Evolutionary conservation across 2,888 invertebrate species (phyloP).

Genomic region (Leptothorax acervorum): DNA sequence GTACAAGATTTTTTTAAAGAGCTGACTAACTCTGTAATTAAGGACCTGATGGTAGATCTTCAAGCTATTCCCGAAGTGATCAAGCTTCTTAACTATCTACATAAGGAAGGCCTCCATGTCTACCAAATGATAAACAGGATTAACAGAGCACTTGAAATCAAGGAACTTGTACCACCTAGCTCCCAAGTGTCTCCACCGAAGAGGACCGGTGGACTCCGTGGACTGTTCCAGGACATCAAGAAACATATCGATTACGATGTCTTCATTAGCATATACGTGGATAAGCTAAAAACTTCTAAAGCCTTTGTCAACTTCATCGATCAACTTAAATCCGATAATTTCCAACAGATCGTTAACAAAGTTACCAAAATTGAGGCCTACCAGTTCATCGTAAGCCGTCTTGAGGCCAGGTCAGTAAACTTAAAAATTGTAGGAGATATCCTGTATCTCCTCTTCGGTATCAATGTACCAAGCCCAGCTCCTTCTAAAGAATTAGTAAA

Average conservation of each 20-base stretch:
- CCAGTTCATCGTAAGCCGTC: slow-evolving; percentile 42
- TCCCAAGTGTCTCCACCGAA: background rate
- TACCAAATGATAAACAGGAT: slow-evolving; percentile 72
- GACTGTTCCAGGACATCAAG: slow-evolving; percentile 76
- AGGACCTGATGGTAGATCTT: slow-evolving; percentile 70
- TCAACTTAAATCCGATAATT: slow-evolving; percentile 69
- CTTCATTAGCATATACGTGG: slow-evolving; percentile 74
- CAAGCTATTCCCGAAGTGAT: slow-evolving; percentile 76
- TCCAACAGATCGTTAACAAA: slow-evolving; percentile 72
- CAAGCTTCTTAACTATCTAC: slow-evolving; percentile 69
- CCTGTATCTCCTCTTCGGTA: slow-evolving; percentile 68
- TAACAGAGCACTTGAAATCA: slow-evolving; percentile 70
- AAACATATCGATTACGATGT: slow-evolving; percentile 74
- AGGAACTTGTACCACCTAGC: background rate
- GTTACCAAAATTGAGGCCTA: slow-evolving; percentile 30
- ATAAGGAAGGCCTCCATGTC: slow-evolving; percentile 74
- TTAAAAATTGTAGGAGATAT: slow-evolving; percentile 68
- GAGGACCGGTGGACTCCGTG: slow-evolving; percentile 68
- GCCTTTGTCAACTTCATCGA: slow-evolving; percentile 75
- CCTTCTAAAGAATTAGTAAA: background rate
- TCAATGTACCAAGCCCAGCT: slow-evolving; percentile 34
- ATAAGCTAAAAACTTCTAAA: slow-evolving; percentile 76
- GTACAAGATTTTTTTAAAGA: slow-evolving; percentile 65
- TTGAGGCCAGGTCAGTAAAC: slow-evolving; percentile 70
- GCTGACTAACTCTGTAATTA: slow-evolving; percentile 70